Evolutionary conservation across 92 coral and sea anemone genomes (phyloP), one percentile per base, ranked within the genome.

Genomic region (Virgularia gustaviana): DNA sequence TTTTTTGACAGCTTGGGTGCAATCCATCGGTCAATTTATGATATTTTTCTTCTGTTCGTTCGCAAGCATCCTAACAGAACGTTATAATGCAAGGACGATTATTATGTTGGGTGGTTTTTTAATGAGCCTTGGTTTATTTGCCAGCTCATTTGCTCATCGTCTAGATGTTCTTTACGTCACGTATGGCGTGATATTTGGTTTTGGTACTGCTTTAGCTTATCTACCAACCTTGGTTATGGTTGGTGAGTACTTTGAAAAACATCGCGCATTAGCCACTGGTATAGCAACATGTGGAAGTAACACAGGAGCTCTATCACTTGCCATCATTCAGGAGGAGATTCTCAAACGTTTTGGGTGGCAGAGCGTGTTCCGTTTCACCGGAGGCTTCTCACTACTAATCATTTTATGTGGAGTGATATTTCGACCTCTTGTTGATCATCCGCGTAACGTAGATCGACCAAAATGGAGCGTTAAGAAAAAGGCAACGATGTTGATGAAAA

Each of bases 1-100:
- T n/a, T n/a, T n/a, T n/a, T n/a, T n/a, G 33, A 35, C 84, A 94
- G 99, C 99, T 54, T 94, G 99, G 99, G 96, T 94, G 0, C 96
- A 96, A 16, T 94, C 99, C 29, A 88, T 94, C n/a, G 90, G 88
- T 32, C 96, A 94, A 56, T 94, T 94, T 57, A 81, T 83, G 20
- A 57, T 94, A 7, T 94, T 87, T 74, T 85, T 89, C 83, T 80
- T 94, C 72, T 86, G 94, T 35, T 86, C 88, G 36, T 77, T 86
- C 6, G 81, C 96, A 25, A 94, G 99, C 51, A 59, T 94, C 34
- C 70, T 94, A n/a, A 75, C 87, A 15, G 90, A 85, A 63, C 76
- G 78, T 1, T 94, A 70, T 65, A 90, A 96, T n/a, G 90, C 96
- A 36, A 84, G 99, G 9, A 64, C 43, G 39, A 78, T 94, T 41